These are phyloP conservation scores for Baronia brevicornis DNA, from an alignment of 2,888 invertebrate species.

Conservation along the genomic window DNA sequence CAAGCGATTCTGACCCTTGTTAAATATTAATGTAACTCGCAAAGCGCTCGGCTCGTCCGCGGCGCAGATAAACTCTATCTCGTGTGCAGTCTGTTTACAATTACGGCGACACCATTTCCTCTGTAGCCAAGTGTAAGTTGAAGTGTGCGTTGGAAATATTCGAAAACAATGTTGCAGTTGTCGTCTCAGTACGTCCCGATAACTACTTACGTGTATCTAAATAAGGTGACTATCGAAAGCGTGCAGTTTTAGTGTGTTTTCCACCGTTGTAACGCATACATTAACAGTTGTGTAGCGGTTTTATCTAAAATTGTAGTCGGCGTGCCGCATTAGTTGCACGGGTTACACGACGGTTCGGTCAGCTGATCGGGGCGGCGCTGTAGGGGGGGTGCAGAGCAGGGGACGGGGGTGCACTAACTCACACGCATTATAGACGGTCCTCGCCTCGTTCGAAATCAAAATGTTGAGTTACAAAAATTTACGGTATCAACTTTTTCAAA, in stretches of 20 bases:
- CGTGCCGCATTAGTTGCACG: conserved; percentile 44
- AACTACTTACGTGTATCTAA: no score
- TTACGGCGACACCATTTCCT: conserved; percentile 7
- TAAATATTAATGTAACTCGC: conserved; percentile 10
- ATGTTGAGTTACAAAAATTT: no score
- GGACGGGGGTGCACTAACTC: conserved; percentile 24
- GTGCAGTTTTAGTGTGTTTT: no score
- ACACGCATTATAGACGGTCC: conserved; percentile 38
- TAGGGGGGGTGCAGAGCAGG: conserved; percentile 3
- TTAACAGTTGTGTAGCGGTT: conserved; percentile 26
- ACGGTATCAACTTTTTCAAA: no score
- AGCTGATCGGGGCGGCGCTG: conserved; percentile 49
- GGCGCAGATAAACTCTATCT: conserved; percentile 12
- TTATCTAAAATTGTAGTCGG: conserved; percentile 39
- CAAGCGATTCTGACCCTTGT: conserved; percentile 17
- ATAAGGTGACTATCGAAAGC: no score
- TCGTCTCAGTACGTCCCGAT: no score
- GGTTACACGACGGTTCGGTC: conserved; percentile 45
- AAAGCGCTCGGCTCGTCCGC: conserved; percentile 5
- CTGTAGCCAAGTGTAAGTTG: no score
- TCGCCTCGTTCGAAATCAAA: conserved; percentile 39
- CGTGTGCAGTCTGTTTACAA: conserved; percentile 20
- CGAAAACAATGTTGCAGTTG: no score
- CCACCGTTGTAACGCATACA: conserved; percentile 17
- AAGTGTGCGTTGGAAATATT: no score